phyloP scores from a whole-genome alignment of 2,797 vertebrate species.

The Sebastes paucispinis region DNA sequence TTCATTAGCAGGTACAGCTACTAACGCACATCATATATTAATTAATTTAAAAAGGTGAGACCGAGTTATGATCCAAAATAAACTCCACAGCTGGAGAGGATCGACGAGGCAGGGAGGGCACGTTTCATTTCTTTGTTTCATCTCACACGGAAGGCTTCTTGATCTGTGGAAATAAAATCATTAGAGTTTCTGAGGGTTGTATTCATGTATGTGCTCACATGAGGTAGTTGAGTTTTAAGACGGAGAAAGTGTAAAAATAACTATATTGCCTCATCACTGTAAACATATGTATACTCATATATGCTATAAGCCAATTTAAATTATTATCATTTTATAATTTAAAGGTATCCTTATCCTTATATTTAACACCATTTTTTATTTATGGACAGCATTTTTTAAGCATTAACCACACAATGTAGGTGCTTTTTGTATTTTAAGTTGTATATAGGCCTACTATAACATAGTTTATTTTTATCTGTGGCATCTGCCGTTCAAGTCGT shows the following conservation, averaged over 20 bases:
- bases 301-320: not conserved
- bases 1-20: slow-evolving; percentile 70
- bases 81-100: slow-evolving; percentile 55
- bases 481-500: not conserved
- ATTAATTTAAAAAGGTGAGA: slow-evolving; percentile 72
- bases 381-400: not conserved
- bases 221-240: not conserved
- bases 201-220: not conserved
- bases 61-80: slow-evolving; percentile 52
- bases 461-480: not conserved
- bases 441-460: not conserved
- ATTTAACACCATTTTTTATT: not conserved
- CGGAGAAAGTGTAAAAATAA: not conserved
- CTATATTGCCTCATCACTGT: not conserved
- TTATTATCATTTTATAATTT: not conserved
- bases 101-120: not conserved
- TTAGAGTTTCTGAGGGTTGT: not conserved
- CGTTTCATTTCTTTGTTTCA: slow-evolving; percentile 15
- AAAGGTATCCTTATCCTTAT: not conserved
- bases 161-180: not conserved
- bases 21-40: slow-evolving; percentile 28
- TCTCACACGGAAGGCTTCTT: not conserved
- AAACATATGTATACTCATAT: not conserved
- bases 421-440: not conserved
- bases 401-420: not conserved